Evolutionary conservation across 1,140 invertebrate genomes (phyloP), one percentile per base, ranked within the genome.

Genomic region (Zaprionus inermis): DNA sequence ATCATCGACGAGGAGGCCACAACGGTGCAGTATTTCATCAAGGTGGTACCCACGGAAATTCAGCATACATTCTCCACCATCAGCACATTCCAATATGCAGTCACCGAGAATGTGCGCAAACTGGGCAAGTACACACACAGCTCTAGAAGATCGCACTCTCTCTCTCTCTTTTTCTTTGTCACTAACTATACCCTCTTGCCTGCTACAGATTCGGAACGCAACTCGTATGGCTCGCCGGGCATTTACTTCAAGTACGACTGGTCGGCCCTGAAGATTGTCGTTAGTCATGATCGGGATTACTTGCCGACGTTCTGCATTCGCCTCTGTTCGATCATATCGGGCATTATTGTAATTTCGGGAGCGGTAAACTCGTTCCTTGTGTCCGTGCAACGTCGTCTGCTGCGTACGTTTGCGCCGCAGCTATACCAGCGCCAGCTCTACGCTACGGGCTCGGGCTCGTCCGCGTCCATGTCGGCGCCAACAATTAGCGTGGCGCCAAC

Each of bases 231-330:
- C 5, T 95, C 97, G 18, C 97, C 98, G 9, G 98, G 98, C 32
- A 97, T 99, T 81, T 99, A 97, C 92, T 97, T 99, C 78, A 98
- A 98, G 92, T 99, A 99, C 93, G 97, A 98, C 82, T 96, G 97
- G 92, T 97, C 96, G 72, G 96, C 97, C 5, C 92, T 99, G 28
- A 97, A 97, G 93, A 96, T 99, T 22, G 94, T 95, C 82, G 97
- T 98, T 0, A 95, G 93, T 56, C 96, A 98, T 93, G 95, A 97
- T 89, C 94, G 96, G 72, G 96, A 97, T 85, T 95, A 96, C 69
- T 88, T 97, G 41, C 93, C 95, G 71, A 95, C 96, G 92, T 98
- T 99, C 93, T 93, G 97, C 49, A 95, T 98, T 20, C 95, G 97
- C 84, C 93, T 99, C 5, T 98, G 97, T 94, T 97, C 97, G 6